phyloP scores from a whole-genome alignment of 2,888 invertebrate genomes.

The Rhogogaster chlorosoma region DNA sequence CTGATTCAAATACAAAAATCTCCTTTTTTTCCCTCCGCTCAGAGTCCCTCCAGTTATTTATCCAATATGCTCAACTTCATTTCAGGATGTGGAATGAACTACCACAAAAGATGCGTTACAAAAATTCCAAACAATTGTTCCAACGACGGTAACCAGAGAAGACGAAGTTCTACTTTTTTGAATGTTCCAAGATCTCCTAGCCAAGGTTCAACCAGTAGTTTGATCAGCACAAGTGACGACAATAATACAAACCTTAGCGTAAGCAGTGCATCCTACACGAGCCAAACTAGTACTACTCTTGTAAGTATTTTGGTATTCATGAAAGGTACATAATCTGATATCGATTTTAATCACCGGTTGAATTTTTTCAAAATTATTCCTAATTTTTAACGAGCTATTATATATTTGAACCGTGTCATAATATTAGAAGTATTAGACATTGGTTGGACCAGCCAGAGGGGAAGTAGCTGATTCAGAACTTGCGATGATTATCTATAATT shows the following conservation, averaged over 20 bases:
- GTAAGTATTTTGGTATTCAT: constrained; percentile 81
- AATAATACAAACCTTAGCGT: constrained; percentile 76
- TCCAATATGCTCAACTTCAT: constrained; percentile 33
- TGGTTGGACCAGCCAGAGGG: neutral
- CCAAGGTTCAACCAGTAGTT: constrained; percentile 85
- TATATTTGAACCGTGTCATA: neutral
- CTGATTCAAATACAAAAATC: neutral
- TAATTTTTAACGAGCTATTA: neutral
- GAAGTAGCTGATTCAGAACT: neutral
- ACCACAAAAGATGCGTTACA: constrained; percentile 98
- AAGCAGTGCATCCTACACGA: constrained; percentile 77
- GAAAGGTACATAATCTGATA: neutral
- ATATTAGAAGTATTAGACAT: neutral
- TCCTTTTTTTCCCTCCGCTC: neutral
- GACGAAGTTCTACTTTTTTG: constrained; percentile 73
- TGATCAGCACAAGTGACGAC: constrained; percentile 81
- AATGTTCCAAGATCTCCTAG: constrained; percentile 85
- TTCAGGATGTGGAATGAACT: constrained; percentile 97
- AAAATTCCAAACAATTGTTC: constrained; percentile 99
- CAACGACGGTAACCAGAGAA: constrained; percentile 75
- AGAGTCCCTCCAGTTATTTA: neutral
- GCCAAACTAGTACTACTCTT: constrained; percentile 84
- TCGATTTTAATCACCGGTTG: neutral
- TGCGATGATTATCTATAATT: constrained; percentile 26
- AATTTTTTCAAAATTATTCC: constrained; percentile 76